Percentiles rank a stretch among this genome's conserved stretches.
Conservation (phyloP, 1,140 invertebrate species). For the Brachionus calyciflorus region DNA sequence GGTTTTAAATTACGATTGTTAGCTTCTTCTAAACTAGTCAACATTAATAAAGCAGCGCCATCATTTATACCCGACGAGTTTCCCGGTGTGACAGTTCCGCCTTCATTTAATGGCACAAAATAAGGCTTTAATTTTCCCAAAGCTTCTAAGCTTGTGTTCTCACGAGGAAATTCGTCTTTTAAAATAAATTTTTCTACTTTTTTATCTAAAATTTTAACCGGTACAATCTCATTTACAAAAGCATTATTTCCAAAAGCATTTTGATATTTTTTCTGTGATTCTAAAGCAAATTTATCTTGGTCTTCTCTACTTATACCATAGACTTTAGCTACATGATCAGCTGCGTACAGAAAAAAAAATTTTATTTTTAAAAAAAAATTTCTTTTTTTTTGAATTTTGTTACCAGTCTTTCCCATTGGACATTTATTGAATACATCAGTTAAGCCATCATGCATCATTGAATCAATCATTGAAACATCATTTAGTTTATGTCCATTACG, state of each 20-base stretch:
- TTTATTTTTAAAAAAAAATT: neutral
- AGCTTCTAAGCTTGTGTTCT: conserved; percentile 54
- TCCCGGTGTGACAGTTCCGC: conserved; percentile 60
- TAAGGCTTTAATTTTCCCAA: conserved; percentile 57
- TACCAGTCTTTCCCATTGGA: conserved; percentile 82
- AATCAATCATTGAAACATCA: conserved; percentile 67
- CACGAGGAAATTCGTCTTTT: conserved; percentile 59
- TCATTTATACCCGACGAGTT: conserved; percentile 70
- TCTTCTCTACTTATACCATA: conserved; percentile 70
- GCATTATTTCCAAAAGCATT: conserved; percentile 66
- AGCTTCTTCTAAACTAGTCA: conserved; percentile 67
- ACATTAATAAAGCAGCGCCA: conserved; percentile 75
- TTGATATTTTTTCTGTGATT: conserved; percentile 72
- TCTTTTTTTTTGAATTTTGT: too few relatives aligned
- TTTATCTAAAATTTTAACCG: conserved; percentile 24
- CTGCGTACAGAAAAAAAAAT: too few relatives aligned
- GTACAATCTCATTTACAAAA: conserved; percentile 64
- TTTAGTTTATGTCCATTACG: conserved; percentile 72
- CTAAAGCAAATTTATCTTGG: conserved; percentile 72
- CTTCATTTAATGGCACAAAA: conserved; percentile 54
- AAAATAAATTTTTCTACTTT: conserved; percentile 48
- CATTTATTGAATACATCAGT: conserved; percentile 74
- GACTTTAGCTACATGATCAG: conserved; percentile 75
- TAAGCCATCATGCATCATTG: conserved; percentile 74
- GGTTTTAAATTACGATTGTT: conserved; percentile 59